Evolutionary conservation across 2,113 vertebrate species (phyloP).

Genomic region (Cariama cristata): DNA sequence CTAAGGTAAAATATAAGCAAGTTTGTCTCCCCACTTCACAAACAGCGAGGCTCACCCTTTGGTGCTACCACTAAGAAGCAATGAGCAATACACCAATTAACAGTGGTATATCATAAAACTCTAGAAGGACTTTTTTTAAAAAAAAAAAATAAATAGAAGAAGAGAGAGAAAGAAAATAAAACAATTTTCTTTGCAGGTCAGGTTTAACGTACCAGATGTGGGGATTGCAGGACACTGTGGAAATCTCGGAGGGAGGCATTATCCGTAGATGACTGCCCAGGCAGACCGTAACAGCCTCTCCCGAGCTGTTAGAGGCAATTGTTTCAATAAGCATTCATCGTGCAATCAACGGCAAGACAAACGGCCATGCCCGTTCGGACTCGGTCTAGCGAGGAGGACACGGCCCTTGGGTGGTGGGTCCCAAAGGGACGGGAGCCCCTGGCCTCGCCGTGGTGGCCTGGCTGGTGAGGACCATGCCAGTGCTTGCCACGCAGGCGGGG

Average conservation of each 20-base stretch:
- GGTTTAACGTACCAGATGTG: not conserved
- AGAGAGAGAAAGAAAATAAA: not conserved
- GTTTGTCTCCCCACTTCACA: not conserved
- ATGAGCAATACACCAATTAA: not conserved
- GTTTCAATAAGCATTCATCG: constrained; percentile 67
- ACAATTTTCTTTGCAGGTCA: not conserved
- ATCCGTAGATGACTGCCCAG: constrained; percentile 61
- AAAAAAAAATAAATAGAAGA: not conserved
- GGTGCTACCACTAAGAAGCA: not conserved
- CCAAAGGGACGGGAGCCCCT: accelerated
- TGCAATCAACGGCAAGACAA: constrained; percentile 46
- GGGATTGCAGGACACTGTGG: not conserved
- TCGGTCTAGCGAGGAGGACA: not conserved
- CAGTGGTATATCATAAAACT: not conserved
- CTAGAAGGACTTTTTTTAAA: not conserved
- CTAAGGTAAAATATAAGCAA: not conserved
- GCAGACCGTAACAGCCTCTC: constrained; percentile 66
- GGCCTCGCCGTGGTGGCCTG: not conserved
- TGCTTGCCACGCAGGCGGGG: accelerated
- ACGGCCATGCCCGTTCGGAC: not conserved
- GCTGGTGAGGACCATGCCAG: accelerated
- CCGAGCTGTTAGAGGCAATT: constrained; percentile 69
- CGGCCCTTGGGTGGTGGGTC: accelerated
- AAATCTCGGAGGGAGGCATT: constrained; percentile 60
- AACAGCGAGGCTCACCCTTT: not conserved